These are phyloP conservation scores for Panthera tigris DNA, from an alignment of 2,113 vertebrate genomes.

Conservation along the genomic window DNA sequence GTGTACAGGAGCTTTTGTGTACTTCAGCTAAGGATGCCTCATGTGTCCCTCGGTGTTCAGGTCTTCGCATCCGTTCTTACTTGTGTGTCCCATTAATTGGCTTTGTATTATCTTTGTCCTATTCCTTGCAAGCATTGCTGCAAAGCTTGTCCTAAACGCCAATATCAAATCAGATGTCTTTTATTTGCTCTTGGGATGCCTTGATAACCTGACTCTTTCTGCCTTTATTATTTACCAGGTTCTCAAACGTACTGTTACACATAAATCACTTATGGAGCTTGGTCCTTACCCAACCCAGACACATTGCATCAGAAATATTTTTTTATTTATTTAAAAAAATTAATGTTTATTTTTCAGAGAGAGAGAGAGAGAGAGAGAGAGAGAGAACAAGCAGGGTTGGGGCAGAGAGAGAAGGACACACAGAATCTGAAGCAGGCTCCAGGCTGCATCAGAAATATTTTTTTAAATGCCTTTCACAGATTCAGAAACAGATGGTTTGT, in stretches of 20 bases:
- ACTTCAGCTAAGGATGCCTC: too few relatives aligned
- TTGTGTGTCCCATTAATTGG: not conserved
- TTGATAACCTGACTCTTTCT: not conserved
- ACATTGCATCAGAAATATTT: not conserved
- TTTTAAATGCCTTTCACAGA: not conserved
- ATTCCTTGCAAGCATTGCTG: not conserved
- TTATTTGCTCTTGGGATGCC: not conserved
- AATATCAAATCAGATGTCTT: not conserved
- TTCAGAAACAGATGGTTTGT: not conserved
- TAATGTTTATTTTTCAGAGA: too few relatives aligned
- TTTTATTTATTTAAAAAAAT: not conserved
- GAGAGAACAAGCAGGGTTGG: too few relatives aligned
- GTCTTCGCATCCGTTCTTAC: not conserved
- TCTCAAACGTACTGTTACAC: not conserved
- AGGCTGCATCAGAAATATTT: not conserved
- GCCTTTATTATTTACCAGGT: not conserved
- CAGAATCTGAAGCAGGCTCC: too few relatives aligned
- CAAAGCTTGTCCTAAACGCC: not conserved
- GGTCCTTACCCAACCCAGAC: not conserved
- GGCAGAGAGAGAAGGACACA: too few relatives aligned
- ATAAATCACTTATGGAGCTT: not conserved
- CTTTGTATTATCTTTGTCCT: not conserved
- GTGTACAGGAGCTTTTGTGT: not conserved
- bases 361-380: too few relatives aligned
- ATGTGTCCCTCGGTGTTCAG: not conserved